Base-by-base conservation (phyloP, 1,140 invertebrate genomes). In the Aporrectodea caliginosa region DNA sequence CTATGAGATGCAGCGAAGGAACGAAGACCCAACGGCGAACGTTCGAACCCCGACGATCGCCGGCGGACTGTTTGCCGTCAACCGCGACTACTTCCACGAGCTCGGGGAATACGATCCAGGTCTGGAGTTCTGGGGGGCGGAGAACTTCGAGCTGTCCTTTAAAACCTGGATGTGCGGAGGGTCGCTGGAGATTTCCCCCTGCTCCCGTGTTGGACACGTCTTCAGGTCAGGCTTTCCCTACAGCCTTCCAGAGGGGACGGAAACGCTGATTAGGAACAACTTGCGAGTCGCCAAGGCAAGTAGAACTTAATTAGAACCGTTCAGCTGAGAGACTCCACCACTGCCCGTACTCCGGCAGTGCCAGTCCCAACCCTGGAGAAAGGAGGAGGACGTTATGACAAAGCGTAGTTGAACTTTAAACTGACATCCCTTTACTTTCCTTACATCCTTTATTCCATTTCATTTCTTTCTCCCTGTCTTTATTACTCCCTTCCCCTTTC, bases 101-200 rank as follows among this genome's bases (percentile, higher is more conserved):
- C 90, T 99, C 0, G 98, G 98, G 69, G 96, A 95, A 29, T 99
- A 99, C 86, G 98, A 99, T 89, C 94, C 94, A 69, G 98, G 97
- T 2, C 32, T 82, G 69, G 81, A 82, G 27, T 58, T 82, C 30
- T 82, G 77, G 81, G 81, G 81, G 2, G 35, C 72, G 16, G 79
- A 83, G 34, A 81, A 79, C 34, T 12, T 80, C 27, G 85, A 85
- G 74, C 70, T 72, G n/a, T 72, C 70, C 32, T 72, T 72, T 27
- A 72, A 72, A n/a, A 92, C 97, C 0, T 99, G 98, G 98, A 96
- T 98, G 89, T 99, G 97, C 86, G 97, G 97, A 0, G 97, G 97
- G 0, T 91, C 91, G 72, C 91, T 99, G 0, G 95, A 98, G 89
- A 98, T 99, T 73, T 92, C 93, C 0, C 95, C 97, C 0, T 99